A percentile compares a stretch with the other conserved stretches of the same genome.
Evolutionary conservation across 2,113 vertebrate species (phyloP).

Genomic region (Lutjanus erythropterus): DNA sequence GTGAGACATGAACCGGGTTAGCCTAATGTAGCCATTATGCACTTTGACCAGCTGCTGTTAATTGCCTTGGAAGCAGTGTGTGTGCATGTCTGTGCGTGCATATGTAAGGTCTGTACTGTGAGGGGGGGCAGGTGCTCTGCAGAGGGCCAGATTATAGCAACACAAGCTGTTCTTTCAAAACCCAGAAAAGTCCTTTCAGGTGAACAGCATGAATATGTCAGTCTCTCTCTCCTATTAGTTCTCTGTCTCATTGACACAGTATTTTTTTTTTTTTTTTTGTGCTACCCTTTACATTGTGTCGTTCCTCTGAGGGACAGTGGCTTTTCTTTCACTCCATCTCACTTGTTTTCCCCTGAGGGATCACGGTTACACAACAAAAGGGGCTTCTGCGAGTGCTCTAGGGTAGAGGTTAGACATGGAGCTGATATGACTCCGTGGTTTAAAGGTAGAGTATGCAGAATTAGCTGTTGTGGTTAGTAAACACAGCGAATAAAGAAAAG

Average conservation of each 20-base stretch:
- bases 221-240: background rate
- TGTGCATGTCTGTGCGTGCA: background rate
- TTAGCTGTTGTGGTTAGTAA: too few species aligned
- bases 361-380: background rate
- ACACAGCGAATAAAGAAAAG: too few species aligned
- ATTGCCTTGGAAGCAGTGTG: slow-evolving; percentile 8
- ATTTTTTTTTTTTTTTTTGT: background rate
- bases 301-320: background rate
- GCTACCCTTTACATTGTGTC: background rate
- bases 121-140: slow-evolving; percentile 20
- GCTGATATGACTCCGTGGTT: background rate
- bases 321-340: background rate
- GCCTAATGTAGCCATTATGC: slow-evolving; percentile 26
- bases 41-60: slow-evolving; percentile 21
- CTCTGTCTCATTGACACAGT: background rate
- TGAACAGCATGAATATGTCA: background rate
- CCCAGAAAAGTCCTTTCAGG: background rate
- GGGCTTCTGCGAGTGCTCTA: slow-evolving; percentile 6
- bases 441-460: too few species aligned
- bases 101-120: background rate
- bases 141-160: background rate
- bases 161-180: background rate
- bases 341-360: background rate
- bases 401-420: background rate
- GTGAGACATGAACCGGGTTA: background rate